Conservation (phyloP, 2,797 vertebrate species). For the Mycteria americana region DNA sequence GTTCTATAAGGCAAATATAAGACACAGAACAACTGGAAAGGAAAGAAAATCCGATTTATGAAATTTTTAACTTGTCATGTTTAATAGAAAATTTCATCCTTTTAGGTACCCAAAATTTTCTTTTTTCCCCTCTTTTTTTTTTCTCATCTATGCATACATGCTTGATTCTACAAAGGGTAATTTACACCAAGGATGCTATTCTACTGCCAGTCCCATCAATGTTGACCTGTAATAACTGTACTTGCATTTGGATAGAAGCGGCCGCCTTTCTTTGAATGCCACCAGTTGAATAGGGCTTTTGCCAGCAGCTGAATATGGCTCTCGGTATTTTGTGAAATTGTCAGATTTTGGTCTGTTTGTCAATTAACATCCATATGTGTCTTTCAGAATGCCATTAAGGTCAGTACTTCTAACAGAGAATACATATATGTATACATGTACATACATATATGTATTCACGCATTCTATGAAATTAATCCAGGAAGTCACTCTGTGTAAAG, state of each 20-base stretch:
- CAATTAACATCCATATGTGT: background rate
- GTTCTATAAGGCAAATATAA: background rate
- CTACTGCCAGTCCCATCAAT: background rate
- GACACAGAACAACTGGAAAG: background rate
- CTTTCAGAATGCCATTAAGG: background rate
- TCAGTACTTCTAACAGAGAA: background rate
- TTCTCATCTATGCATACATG: rapidly evolving
- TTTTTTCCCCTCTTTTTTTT: too few species aligned
- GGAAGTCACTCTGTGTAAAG: background rate
- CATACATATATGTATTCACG: background rate
- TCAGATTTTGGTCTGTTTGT: background rate
- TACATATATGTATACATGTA: background rate
- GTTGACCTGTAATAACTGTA: background rate
- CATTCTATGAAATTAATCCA: background rate
- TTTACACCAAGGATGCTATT: background rate
- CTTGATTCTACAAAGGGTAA: background rate
- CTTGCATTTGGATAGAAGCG: background rate
- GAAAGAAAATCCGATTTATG: background rate
- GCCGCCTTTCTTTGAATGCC: background rate
- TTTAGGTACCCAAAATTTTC: background rate
- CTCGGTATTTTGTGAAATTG: background rate
- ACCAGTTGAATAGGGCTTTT: background rate
- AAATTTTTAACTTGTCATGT: background rate
- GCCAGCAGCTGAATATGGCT: background rate
- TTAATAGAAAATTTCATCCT: background rate